These are phyloP conservation scores for Puffinus mauretanicus DNA, from an alignment of 2,113 vertebrate species.

Conservation along the genomic window DNA sequence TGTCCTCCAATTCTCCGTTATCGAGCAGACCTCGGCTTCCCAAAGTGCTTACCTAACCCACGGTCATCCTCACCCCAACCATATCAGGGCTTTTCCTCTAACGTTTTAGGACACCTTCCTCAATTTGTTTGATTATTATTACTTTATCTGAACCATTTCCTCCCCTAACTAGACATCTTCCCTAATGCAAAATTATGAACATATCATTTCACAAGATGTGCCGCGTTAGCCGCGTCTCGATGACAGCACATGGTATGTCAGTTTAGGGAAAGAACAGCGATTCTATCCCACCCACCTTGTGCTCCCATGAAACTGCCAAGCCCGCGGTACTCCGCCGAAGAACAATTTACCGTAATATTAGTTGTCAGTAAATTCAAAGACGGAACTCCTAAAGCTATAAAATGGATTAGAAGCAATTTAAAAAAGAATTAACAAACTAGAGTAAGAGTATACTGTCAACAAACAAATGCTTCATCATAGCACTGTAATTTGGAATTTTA, in stretches of 20 bases:
- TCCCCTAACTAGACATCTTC: constrained; percentile 43
- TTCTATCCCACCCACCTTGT: constrained; percentile 75
- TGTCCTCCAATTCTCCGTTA: background rate
- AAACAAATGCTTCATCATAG: constrained; percentile 89
- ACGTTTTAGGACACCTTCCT: constrained; percentile 45
- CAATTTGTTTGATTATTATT: constrained; percentile 67
- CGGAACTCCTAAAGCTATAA: constrained; percentile 82
- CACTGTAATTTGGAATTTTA: constrained; percentile 88
- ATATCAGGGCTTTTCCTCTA: background rate
- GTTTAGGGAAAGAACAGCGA: constrained; percentile 36
- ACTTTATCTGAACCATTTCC: constrained; percentile 17
- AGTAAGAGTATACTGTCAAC: constrained; percentile 88
- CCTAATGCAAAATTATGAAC: constrained; percentile 28
- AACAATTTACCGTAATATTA: constrained; percentile 81
- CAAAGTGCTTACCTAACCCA: background rate
- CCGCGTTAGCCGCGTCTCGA: background rate
- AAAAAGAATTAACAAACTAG: constrained; percentile 88
- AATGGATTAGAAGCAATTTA: constrained; percentile 86
- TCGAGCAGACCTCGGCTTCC: background rate
- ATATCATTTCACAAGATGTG: constrained; percentile 61
- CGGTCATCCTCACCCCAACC: background rate
- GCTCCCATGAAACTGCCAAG: constrained; percentile 68
- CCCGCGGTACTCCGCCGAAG: constrained; percentile 47
- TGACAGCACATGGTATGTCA: constrained; percentile 60
- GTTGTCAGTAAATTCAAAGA: constrained; percentile 84